Evolutionary conservation across 2,797 vertebrate species (phyloP).

Genomic region (Delichon dasypus): DNA sequence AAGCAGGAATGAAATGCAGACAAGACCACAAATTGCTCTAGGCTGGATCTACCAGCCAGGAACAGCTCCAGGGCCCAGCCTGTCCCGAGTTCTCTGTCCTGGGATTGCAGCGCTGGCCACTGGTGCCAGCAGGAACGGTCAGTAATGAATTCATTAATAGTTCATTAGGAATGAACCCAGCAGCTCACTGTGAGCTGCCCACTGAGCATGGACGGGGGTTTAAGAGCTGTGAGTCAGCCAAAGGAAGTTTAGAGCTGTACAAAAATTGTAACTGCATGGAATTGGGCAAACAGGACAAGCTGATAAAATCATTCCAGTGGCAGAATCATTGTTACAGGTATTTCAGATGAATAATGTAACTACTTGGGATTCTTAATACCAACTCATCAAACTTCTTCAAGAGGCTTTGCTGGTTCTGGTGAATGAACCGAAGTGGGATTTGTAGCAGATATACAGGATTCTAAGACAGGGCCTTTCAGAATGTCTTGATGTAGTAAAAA

Average conservation of each 20-base stretch:
- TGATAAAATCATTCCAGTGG: background rate
- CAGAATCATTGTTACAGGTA: background rate
- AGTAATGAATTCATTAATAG: background rate
- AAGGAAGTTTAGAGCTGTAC: background rate
- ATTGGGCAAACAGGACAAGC: background rate
- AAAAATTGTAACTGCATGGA: background rate
- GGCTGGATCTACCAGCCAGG: background rate
- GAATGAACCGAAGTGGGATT: background rate
- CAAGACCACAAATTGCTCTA: background rate
- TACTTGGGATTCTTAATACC: background rate
- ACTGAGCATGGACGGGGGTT: background rate
- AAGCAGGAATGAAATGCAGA: background rate
- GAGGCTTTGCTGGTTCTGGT: background rate
- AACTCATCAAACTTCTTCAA: background rate
- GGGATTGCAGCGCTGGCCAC: background rate
- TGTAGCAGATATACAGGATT: background rate
- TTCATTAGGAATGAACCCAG: background rate
- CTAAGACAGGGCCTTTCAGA: background rate
- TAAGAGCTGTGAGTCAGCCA: background rate
- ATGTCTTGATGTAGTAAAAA: background rate
- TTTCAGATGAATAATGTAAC: background rate
- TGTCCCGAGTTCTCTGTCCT: accelerated
- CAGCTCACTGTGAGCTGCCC: background rate
- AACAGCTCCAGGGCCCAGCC: background rate
- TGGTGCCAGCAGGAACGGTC: background rate